phyloP scores from a whole-genome alignment of 1,140 invertebrate genomes.

The Neomicropteryx cornuta region DNA sequence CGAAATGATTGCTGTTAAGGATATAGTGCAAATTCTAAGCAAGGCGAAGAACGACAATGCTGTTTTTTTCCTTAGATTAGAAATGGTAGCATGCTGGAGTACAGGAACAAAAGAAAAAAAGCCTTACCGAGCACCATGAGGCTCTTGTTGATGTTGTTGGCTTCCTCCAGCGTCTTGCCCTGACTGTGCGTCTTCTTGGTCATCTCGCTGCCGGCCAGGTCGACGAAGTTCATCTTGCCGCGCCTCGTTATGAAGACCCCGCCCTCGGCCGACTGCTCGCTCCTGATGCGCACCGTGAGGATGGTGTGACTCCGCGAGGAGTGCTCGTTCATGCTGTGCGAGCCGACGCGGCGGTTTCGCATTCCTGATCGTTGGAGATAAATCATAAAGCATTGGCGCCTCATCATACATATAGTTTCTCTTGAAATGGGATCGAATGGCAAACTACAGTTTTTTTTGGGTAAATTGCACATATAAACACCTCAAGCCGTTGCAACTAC shows the following conservation, averaged over 20 bases:
- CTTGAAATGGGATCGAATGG: too few species aligned
- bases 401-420: too few species aligned
- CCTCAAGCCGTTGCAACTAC: too few species aligned
- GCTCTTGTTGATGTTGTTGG: constrained; percentile 94
- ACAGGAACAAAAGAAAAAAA: constrained; percentile 1
- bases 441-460: too few species aligned
- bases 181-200: constrained; percentile 88
- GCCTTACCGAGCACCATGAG: constrained; percentile 79
- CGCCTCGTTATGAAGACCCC: constrained; percentile 76
- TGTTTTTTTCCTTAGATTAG: too few species aligned
- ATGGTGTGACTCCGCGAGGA: constrained; percentile 93
- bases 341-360: constrained; percentile 72
- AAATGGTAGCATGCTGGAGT: too few species aligned
- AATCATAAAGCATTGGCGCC: too few species aligned
- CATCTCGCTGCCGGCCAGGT: constrained; percentile 90
- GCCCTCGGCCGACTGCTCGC: constrained; percentile 71
- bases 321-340: constrained; percentile 93
- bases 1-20: too few species aligned
- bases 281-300: constrained; percentile 75
- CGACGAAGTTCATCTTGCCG: constrained; percentile 92
- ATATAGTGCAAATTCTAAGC: too few species aligned
- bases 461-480: too few species aligned
- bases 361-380: constrained; percentile 58
- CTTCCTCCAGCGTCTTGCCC: constrained; percentile 83
- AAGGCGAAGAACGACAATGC: too few species aligned